These are phyloP conservation scores for Chaetophractus vellerosus DNA, from an alignment of 2,797 vertebrate genomes.

Conservation along the genomic window DNA sequence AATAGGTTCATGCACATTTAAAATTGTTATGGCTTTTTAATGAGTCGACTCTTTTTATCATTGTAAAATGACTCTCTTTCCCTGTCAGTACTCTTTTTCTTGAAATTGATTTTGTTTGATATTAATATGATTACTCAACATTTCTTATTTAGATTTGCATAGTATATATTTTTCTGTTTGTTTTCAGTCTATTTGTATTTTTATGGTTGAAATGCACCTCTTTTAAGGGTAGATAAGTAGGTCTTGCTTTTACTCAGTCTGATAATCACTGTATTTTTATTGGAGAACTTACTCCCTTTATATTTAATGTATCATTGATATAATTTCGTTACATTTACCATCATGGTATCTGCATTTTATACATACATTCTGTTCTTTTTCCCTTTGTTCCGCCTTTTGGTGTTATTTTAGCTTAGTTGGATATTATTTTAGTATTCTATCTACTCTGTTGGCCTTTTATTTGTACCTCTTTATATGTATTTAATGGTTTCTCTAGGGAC, in stretches of 20 bases:
- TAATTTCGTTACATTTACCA: neutral
- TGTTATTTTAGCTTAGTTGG: neutral
- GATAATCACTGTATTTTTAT: neutral
- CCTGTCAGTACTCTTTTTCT: neutral
- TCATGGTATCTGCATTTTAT: neutral
- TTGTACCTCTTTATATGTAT: neutral
- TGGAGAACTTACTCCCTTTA: neutral
- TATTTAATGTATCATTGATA: neutral
- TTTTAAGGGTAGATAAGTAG: neutral
- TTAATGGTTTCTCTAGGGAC: neutral
- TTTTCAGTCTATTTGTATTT: neutral
- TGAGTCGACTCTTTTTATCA: neutral
- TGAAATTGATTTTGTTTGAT: neutral
- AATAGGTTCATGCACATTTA: neutral
- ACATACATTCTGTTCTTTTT: neutral
- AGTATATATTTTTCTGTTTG: neutral
- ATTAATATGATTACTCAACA: neutral
- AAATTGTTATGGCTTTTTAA: neutral
- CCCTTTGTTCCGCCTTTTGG: neutral
- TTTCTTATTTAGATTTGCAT: neutral
- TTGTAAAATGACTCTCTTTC: neutral
- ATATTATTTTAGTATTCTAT: neutral
- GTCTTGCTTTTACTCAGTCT: neutral
- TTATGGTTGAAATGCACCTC: neutral
- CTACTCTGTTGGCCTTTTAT: neutral